Evolutionary conservation across 2,113 vertebrate genomes (phyloP).

Genomic region (Cyprinodon brontotheroides): DNA sequence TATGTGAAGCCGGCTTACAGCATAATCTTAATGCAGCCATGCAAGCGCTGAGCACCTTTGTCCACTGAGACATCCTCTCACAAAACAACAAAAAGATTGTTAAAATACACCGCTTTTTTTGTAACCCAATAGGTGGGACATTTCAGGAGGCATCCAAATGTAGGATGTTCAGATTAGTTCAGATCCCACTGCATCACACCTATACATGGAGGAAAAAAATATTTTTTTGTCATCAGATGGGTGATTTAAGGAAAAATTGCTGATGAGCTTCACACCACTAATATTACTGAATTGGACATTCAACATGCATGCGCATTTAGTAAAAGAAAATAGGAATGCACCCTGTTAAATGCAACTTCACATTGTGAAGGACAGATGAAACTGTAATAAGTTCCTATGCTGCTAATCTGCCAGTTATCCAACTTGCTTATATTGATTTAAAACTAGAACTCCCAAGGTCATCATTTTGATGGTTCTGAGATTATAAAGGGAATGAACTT

Average conservation of each 20-base stretch:
- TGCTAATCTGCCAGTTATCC: not conserved
- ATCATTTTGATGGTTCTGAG: too few relatives aligned
- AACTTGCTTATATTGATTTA: not conserved
- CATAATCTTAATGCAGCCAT: conserved; percentile 45
- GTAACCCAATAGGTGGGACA: conserved; percentile 43
- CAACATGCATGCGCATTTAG: not conserved
- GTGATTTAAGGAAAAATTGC: not conserved
- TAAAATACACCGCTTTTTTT: conserved; percentile 35
- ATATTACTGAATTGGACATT: not conserved
- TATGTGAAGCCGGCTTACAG: conserved; percentile 56
- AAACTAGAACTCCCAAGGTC: too few relatives aligned
- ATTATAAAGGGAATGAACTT: too few relatives aligned
- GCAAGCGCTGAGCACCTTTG: conserved; percentile 49
- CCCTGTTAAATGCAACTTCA: too few relatives aligned
- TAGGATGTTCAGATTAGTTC: conserved; percentile 42
- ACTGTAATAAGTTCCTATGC: not conserved
- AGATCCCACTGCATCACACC: conserved; percentile 16
- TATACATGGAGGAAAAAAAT: not conserved
- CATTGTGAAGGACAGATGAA: too few relatives aligned
- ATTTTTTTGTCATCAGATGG: not conserved
- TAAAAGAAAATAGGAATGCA: too few relatives aligned
- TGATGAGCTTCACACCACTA: not conserved
- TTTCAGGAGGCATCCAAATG: conserved; percentile 57
- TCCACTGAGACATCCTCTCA: conserved; percentile 49
- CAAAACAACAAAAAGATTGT: conserved; percentile 50